phyloP scores from a whole-genome alignment of 2,888 invertebrate genomes.

The Polietes domitor region DNA sequence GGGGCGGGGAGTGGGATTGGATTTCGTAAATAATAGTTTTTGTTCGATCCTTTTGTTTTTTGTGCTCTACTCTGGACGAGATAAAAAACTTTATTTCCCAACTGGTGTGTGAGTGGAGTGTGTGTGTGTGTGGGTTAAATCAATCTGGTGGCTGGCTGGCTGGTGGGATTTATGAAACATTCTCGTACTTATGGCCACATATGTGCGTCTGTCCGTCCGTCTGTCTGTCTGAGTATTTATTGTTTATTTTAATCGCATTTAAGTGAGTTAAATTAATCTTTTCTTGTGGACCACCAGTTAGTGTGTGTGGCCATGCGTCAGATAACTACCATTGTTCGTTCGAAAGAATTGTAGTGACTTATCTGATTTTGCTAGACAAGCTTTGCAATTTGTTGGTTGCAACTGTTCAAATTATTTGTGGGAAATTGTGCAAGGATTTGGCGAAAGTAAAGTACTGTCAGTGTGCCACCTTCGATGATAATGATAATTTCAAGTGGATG shows the following conservation, averaged over 20 bases:
- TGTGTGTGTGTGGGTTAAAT: constrained; percentile 14
- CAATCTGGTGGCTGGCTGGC: constrained; percentile 45
- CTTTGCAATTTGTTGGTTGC: constrained; percentile 2
- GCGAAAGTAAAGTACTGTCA: no score
- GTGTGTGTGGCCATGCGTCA: neutral
- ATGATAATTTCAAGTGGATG: no score
- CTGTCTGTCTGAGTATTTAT: constrained; percentile 51
- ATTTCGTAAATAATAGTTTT: constrained; percentile 18
- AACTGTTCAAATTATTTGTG: constrained; percentile 35
- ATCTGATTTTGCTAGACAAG: neutral
- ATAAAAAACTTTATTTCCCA: constrained; percentile 20
- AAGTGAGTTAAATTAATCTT: constrained; percentile 58
- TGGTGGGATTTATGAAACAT: constrained; percentile 61
- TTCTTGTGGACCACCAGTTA: neutral
- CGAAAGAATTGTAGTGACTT: constrained; percentile 10
- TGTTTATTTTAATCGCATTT: constrained; percentile 61
- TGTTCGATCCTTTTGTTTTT: neutral
- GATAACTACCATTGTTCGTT: constrained; percentile 5
- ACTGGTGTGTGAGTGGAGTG: no score
- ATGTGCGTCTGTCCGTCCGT: no score
- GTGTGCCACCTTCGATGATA: neutral
- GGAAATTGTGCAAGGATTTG: neutral
- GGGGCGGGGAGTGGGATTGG: neutral
- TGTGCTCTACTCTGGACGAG: neutral
- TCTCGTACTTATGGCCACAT: constrained; percentile 61